A percentile compares a stretch with the other conserved stretches of the same genome.
These are phyloP conservation scores for Piscicola geometra DNA, from an alignment of 2,888 invertebrate species.

Conservation along the genomic window DNA sequence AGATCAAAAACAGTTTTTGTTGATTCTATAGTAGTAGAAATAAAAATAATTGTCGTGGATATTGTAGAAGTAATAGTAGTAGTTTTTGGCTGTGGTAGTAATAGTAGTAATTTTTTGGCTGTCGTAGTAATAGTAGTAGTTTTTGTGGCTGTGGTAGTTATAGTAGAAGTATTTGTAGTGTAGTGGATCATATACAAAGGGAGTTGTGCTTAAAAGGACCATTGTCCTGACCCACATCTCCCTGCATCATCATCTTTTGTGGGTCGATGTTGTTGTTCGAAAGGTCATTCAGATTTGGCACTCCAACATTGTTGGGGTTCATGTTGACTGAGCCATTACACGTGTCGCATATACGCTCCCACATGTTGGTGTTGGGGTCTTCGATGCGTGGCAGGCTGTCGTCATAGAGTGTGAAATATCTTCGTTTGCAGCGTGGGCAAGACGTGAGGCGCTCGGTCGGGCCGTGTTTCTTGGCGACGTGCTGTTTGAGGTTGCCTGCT, in stretches of 20 bases:
- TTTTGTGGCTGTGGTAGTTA: too few species aligned
- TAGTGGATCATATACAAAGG: constrained; percentile 17
- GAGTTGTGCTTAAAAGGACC: constrained; percentile 18
- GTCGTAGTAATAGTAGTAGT: too few species aligned
- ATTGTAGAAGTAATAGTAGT: too few species aligned
- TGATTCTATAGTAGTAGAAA: too few species aligned
- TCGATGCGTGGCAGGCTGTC: constrained; percentile 23
- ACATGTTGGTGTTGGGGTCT: constrained; percentile 30
- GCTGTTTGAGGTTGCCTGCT: constrained; percentile 33
- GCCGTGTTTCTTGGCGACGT: constrained; percentile 33
- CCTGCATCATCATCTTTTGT: constrained; percentile 23
- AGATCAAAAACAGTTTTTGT: too few species aligned
- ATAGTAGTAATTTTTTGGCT: too few species aligned
- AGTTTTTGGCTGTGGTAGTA: too few species aligned
- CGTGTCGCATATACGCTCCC: constrained; percentile 30
- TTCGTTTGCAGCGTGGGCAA: constrained; percentile 31
- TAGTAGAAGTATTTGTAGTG: not conserved
- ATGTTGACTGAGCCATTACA: constrained; percentile 29
- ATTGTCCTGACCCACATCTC: constrained; percentile 12
- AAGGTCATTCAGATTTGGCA: not conserved
- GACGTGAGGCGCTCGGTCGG: constrained; percentile 25
- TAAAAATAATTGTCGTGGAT: not conserved
- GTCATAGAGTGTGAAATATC: constrained; percentile 21
- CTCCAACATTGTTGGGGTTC: constrained; percentile 2
- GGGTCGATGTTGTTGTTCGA: constrained; percentile 23